phyloP scores from a whole-genome alignment of 2,113 vertebrate genomes.

The Eidolon helvum region DNA sequence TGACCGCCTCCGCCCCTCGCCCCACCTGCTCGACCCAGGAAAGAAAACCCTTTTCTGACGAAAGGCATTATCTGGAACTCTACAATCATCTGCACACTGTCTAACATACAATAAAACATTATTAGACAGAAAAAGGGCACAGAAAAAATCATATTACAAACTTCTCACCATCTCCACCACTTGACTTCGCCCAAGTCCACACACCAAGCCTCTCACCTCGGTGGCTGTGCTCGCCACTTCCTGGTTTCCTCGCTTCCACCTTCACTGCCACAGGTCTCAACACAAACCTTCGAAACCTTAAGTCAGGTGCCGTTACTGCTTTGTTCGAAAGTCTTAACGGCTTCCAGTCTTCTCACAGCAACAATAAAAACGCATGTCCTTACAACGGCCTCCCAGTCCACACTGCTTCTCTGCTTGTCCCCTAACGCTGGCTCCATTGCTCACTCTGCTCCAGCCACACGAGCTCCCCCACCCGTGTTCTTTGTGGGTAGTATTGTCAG shows the following conservation, averaged over 20 bases:
- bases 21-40: too few species aligned
- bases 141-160: neutral
- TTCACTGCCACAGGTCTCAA: neutral
- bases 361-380: neutral
- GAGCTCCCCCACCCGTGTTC: neutral
- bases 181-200: neutral
- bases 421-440: neutral
- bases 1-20: too few species aligned
- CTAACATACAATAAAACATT: neutral
- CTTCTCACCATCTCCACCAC: neutral
- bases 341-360: neutral
- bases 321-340: neutral
- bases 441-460: neutral
- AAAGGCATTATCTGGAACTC: neutral
- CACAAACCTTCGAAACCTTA: neutral
- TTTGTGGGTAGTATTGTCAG: neutral
- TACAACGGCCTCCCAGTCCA: neutral
- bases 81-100: neutral
- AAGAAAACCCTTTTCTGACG: neutral
- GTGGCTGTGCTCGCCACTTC: neutral
- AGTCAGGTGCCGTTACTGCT: neutral
- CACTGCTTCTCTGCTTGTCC: neutral
- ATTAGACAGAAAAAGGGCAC: neutral
- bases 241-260: neutral
- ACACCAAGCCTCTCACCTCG: neutral